Conservation (phyloP, 1,140 invertebrate genomes). For the Lysiphlebus fabarum region DNA sequence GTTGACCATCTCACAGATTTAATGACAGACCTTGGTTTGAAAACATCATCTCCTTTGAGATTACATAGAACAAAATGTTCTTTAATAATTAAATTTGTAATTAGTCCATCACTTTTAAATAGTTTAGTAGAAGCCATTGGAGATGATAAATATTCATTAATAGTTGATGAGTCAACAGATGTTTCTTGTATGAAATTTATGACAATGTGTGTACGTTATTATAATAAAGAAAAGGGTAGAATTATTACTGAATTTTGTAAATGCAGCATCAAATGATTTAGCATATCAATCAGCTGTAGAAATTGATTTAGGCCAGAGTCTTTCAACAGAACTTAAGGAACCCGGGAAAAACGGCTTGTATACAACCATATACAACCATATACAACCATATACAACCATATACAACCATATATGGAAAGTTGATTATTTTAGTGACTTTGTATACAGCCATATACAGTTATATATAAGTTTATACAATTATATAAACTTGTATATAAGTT, state of each 20-base stretch:
- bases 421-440: too few species aligned
- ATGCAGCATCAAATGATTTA: slow-evolving; percentile 21
- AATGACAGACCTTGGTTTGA: slow-evolving; percentile 23
- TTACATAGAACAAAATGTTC: slow-evolving; percentile 31
- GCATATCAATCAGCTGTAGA: slow-evolving; percentile 2
- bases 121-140: slow-evolving; percentile 27
- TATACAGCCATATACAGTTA: too few species aligned
- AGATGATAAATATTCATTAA: slow-evolving; percentile 24
- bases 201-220: slow-evolving; percentile 42
- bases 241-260: slow-evolving; percentile 34
- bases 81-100: slow-evolving; percentile 25
- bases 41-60: slow-evolving; percentile 19
- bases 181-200: slow-evolving; percentile 35
- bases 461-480: too few species aligned
- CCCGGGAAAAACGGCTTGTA: too few species aligned
- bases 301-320: slow-evolving; percentile 18
- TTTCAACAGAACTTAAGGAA: neutral
- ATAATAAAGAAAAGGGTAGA: slow-evolving; percentile 27
- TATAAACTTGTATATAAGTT: too few species aligned
- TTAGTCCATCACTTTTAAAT: slow-evolving; percentile 24
- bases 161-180: slow-evolving; percentile 38
- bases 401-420: too few species aligned
- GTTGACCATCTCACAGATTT: slow-evolving; percentile 29
- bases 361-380: too few species aligned
- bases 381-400: too few species aligned